phyloP scores from a whole-genome alignment of 2,113 vertebrate genomes.

The Centropus unirufus region DNA sequence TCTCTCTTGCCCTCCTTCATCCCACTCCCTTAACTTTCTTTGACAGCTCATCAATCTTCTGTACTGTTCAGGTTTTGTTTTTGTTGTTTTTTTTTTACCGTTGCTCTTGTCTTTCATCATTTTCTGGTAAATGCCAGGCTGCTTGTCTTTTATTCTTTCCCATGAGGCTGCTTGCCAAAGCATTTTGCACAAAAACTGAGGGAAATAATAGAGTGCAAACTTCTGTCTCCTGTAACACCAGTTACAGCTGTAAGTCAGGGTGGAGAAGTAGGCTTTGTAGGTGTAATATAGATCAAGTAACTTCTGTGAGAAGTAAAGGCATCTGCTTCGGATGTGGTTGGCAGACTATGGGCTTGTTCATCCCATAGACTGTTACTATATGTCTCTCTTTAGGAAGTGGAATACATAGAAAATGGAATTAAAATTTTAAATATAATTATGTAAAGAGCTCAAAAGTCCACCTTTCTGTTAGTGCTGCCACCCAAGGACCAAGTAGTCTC shows the following conservation, averaged over 20 bases:
- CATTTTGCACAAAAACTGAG: neutral
- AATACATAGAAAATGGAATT: neutral
- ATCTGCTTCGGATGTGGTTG: neutral
- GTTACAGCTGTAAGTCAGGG: neutral
- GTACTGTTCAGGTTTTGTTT: neutral
- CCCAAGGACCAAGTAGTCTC: neutral
- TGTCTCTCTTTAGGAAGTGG: neutral
- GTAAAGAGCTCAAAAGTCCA: neutral
- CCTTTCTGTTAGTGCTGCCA: neutral
- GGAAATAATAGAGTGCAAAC: neutral
- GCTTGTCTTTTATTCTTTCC: neutral
- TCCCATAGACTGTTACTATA: neutral
- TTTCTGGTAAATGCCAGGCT: neutral
- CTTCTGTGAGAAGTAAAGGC: neutral
- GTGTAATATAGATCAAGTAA: neutral
- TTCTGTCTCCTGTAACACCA: neutral
- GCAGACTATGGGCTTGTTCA: neutral
- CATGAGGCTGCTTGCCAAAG: neutral
- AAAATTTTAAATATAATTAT: neutral
- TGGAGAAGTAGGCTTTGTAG: neutral
- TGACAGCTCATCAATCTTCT: neutral
- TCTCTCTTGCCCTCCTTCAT: neutral
- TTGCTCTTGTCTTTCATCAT: neutral
- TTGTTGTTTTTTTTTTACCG: neutral
- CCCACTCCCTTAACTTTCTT: neutral